Conservation (phyloP, 1,140 invertebrate species). For the Holotrichia oblita region DNA sequence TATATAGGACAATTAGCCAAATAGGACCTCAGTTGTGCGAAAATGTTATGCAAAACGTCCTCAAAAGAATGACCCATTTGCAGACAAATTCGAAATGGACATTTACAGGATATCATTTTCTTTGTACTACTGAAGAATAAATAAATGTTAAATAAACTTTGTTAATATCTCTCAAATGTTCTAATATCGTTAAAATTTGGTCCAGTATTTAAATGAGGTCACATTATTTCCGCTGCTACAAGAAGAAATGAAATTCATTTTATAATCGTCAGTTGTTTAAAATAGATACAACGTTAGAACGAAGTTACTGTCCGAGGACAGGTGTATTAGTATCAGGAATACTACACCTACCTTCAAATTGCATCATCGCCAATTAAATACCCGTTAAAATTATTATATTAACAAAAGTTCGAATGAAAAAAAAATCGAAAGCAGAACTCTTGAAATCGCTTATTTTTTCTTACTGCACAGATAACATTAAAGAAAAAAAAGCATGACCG, state of each 20-base stretch:
- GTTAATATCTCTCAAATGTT: no score
- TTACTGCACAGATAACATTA: background rate
- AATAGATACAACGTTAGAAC: background rate
- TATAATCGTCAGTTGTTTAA: background rate
- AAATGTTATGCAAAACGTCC: no score
- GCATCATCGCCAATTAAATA: slow-evolving; percentile 7
- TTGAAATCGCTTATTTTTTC: background rate
- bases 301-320: background rate
- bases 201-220: no score
- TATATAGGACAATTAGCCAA: no score
- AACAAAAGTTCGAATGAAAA: background rate
- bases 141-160: no score
- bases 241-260: slow-evolving; percentile 8
- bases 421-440: background rate
- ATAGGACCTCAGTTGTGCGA: no score
- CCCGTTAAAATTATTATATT: background rate
- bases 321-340: background rate
- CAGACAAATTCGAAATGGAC: no score
- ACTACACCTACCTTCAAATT: background rate
- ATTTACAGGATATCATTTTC: no score
- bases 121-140: no score
- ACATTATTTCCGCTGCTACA: background rate
- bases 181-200: no score
- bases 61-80: no score
- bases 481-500: background rate